These are phyloP conservation scores for Vulpes vulpes DNA, from an alignment of 2,113 vertebrate species.

Conservation along the genomic window DNA sequence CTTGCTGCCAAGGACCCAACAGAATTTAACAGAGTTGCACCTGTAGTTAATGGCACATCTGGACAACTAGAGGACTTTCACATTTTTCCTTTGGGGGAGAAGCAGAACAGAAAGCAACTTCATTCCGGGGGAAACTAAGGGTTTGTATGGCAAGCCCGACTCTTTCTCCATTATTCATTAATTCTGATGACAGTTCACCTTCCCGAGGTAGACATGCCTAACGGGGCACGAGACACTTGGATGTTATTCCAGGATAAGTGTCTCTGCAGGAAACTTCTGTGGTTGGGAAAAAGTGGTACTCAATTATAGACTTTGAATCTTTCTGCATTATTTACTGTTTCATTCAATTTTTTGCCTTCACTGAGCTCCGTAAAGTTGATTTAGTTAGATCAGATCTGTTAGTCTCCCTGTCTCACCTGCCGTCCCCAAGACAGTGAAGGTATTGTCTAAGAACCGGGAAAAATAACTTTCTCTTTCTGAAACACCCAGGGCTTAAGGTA, in stretches of 20 bases:
- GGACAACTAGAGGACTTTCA: neutral
- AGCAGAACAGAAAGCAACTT: neutral
- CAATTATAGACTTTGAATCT: neutral
- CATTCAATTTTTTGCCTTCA: neutral
- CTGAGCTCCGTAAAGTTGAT: neutral
- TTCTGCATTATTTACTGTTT: neutral
- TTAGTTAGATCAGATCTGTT: neutral
- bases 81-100: neutral
- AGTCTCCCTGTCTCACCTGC: neutral
- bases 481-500: neutral
- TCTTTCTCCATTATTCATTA: neutral
- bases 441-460: neutral
- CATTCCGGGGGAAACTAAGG: neutral
- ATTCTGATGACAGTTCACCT: neutral
- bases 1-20: neutral
- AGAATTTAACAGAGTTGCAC: neutral
- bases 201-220: neutral
- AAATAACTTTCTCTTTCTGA: neutral
- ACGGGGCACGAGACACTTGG: too few species aligned
- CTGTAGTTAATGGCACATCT: neutral
- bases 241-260: neutral
- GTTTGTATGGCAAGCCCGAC: neutral
- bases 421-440: neutral
- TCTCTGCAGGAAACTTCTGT: neutral
- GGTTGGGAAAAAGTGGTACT: neutral